Evolutionary conservation across 2,888 invertebrate genomes (phyloP), one percentile per base, ranked within the genome.

Genomic region (Phyto melanocephala): DNA sequence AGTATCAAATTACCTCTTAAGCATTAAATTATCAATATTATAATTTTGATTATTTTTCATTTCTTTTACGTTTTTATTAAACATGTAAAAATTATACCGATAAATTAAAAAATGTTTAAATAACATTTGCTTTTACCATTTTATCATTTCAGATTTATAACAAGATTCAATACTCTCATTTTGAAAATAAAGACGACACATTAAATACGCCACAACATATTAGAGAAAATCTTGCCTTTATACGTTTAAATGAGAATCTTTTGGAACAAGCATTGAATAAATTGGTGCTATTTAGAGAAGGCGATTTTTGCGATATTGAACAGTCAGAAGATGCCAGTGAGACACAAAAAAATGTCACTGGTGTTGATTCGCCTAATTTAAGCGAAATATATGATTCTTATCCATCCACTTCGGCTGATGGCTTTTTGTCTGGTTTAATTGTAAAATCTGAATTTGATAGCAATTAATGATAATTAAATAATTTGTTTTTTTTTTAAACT

Each of bases 221-320:
- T 10, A 20, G 56, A 56, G 65, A 54, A 1, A 65, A 56, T 47
- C 8, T 75, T 2, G 11, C 13, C 11, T 56, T 75, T 42, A 56
- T 75, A 11, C 75, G 65, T 2, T 33, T 75, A 37, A 75, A 75
- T 65, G 8, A 54, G 10, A 35, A 47, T 15, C 33, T 65, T 52
- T 45, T 65, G 35, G 47, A 56, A 15, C 28, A 24, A 17, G 75
- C 75, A 11, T 22, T 65, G 17, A 15, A 45, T 1, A 45, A 35
- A 15, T 56, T 75, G 20, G 24, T 11, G 1, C 22, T 47, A 10
- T 75, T 75, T 22, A 56, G 22, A 11, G 65, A 75, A 24, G 56
- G 65, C 1, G 35, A n/a, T n/a, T 24, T 33, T 11, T 54, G 40
- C 0, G n/a, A 15, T 54, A 62, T n/a, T 22, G 60, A 60, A 40